phyloP scores from a whole-genome alignment of 2,113 vertebrate species.

The Ovibos moschatus region DNA sequence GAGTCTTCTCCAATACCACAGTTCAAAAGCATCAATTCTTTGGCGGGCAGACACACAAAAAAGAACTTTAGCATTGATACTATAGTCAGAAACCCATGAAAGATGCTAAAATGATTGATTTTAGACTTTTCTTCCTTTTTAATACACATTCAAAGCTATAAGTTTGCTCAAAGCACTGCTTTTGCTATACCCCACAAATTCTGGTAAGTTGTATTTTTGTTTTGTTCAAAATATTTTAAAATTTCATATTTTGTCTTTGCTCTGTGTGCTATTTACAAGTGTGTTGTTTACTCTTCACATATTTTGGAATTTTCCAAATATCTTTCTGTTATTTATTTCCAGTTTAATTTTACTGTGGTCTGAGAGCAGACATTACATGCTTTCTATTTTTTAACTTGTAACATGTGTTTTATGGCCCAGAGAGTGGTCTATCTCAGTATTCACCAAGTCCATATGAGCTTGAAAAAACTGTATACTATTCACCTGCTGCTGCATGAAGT shows the following conservation, averaged over 20 bases:
- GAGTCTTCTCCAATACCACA: too few species aligned
- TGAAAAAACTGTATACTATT: neutral
- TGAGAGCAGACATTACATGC: neutral
- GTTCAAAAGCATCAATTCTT: too few species aligned
- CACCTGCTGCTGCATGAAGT: neutral
- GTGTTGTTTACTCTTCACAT: neutral
- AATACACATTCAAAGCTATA: neutral
- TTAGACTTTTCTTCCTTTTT: neutral
- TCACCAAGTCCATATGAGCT: neutral
- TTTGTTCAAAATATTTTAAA: neutral
- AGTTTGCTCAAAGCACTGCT: neutral
- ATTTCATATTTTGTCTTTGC: neutral
- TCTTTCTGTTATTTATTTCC: neutral
- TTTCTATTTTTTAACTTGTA: neutral
- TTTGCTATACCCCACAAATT: neutral
- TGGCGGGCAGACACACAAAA: neutral
- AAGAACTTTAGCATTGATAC: neutral
- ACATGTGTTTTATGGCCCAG: neutral
- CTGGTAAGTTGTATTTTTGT: neutral
- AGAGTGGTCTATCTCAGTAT: neutral
- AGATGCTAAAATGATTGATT: neutral
- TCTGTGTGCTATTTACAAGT: neutral
- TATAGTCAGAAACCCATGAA: neutral
- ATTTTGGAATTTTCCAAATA: neutral
- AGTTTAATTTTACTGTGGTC: neutral